These are phyloP conservation scores for Tineola bisselliella DNA, from an alignment of 2,888 invertebrate species.

Conservation along the genomic window DNA sequence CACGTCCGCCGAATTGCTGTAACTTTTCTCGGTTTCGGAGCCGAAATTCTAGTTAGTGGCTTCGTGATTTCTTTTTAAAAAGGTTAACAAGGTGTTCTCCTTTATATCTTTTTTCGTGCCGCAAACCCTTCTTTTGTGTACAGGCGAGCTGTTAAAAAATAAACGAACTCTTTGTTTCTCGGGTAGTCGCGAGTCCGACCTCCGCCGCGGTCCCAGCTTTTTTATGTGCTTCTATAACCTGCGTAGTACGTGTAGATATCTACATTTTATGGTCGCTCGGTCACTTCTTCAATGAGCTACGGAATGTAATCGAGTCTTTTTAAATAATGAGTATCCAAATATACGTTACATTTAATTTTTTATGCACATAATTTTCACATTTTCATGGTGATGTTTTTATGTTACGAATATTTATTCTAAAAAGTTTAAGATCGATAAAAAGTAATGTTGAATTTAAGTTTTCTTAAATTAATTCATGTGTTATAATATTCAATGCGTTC, in stretches of 20 bases:
- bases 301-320: constrained; percentile 60
- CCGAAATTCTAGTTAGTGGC: constrained; percentile 65
- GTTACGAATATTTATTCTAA: too few relatives aligned
- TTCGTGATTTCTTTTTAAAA: constrained; percentile 65
- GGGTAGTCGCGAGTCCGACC: constrained; percentile 66
- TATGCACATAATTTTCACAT: constrained; percentile 20
- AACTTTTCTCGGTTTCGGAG: constrained; percentile 61
- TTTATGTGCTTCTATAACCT: constrained; percentile 66
- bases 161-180: constrained; percentile 68
- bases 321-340: background rate
- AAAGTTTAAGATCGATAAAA: too few relatives aligned
- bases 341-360: constrained; percentile 34
- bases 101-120: constrained; percentile 64
- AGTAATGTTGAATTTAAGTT: too few relatives aligned
- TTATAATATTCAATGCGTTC: background rate
- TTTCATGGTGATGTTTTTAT: background rate
- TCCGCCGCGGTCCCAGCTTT: constrained; percentile 65
- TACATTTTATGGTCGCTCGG: constrained; percentile 63
- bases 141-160: constrained; percentile 68
- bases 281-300: constrained; percentile 67
- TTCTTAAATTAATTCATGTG: too few relatives aligned
- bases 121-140: constrained; percentile 63
- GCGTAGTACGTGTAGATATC: constrained; percentile 68
- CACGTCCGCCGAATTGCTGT: constrained; percentile 37
- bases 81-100: constrained; percentile 64